Conservation (phyloP, 1,140 invertebrate genomes). For the Planococcus citri region DNA sequence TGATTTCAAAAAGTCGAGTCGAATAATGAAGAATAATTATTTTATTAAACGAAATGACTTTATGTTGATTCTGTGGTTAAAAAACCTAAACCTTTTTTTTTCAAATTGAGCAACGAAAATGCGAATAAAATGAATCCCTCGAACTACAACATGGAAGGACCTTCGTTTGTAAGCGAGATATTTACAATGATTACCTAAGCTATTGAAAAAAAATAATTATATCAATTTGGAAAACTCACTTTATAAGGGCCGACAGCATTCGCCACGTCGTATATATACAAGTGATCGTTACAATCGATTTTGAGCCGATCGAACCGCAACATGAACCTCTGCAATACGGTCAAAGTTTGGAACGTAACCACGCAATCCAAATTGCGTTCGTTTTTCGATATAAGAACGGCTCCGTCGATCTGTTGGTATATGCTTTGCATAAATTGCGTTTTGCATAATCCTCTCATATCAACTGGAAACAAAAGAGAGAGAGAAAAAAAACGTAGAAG, state of each 20-base stretch:
- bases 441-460: conserved; percentile 72
- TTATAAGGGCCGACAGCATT: conserved; percentile 73
- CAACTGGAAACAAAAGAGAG: conserved; percentile 51
- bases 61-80: no score
- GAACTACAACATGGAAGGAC: no score
- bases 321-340: conserved; percentile 85
- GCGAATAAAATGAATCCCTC: no score
- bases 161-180: no score
- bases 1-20: no score
- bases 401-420: conserved; percentile 80
- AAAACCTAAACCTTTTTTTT: no score
- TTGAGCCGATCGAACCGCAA: conserved; percentile 66
- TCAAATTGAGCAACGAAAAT: no score
- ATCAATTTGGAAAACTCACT: conserved; percentile 40
- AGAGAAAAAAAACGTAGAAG: background rate
- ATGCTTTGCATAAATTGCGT: conserved; percentile 72
- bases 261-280: conserved; percentile 83
- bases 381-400: conserved; percentile 72
- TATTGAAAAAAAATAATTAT: no score
- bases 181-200: no score
- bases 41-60: no score
- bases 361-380: conserved; percentile 79
- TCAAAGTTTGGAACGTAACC: conserved; percentile 85
- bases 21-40: no score
- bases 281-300: conserved; percentile 85